A percentile compares a stretch with the other conserved stretches of the same genome.
Conservation (phyloP, 2,888 invertebrate species). For the Drosophila algonquin region DNA sequence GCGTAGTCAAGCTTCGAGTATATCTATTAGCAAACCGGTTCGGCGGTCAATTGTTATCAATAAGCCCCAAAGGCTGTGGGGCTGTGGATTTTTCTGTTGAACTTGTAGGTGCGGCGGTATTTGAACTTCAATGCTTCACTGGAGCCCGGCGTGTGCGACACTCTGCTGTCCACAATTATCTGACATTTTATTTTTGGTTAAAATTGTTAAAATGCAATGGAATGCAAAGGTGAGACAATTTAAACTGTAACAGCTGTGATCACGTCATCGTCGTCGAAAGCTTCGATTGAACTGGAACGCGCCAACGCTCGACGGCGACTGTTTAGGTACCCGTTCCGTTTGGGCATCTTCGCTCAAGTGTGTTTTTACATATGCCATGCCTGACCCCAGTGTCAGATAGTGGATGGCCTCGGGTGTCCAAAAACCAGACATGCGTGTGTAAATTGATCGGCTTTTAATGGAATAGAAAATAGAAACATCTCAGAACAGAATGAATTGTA, state of each 20-base stretch:
- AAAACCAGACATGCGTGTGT: constrained; percentile 47
- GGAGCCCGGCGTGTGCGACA: constrained; percentile 2
- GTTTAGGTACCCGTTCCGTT: constrained; percentile 20
- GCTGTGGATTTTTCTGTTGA: constrained; percentile 24
- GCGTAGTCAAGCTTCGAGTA: constrained; percentile 13
- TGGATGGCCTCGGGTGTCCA: constrained; percentile 46
- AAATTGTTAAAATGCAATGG: constrained; percentile 6
- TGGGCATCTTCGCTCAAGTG: constrained; percentile 22
- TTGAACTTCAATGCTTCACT: constrained; percentile 20
- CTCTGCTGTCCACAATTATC: constrained; percentile 20
- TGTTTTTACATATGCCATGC: constrained; percentile 25
- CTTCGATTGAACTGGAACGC: constrained; percentile 26
- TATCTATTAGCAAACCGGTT: constrained; percentile 37
- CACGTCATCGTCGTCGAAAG: constrained; percentile 35
- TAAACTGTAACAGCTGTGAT: constrained; percentile 44
- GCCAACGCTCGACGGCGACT: constrained; percentile 33
- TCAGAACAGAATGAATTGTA: neutral
- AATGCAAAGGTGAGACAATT: constrained; percentile 36
- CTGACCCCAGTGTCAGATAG: constrained; percentile 42
- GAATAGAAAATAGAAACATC: constrained; percentile 11
- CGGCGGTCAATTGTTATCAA: constrained; percentile 18
- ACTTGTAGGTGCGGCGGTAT: constrained; percentile 37
- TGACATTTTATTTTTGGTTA: constrained; percentile 17
- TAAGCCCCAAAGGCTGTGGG: constrained; percentile 20
- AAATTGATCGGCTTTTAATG: constrained; percentile 42